Base-by-base conservation (phyloP, 1,140 invertebrate genomes). In the Pachyrhynchus sulphureomaculatus region DNA sequence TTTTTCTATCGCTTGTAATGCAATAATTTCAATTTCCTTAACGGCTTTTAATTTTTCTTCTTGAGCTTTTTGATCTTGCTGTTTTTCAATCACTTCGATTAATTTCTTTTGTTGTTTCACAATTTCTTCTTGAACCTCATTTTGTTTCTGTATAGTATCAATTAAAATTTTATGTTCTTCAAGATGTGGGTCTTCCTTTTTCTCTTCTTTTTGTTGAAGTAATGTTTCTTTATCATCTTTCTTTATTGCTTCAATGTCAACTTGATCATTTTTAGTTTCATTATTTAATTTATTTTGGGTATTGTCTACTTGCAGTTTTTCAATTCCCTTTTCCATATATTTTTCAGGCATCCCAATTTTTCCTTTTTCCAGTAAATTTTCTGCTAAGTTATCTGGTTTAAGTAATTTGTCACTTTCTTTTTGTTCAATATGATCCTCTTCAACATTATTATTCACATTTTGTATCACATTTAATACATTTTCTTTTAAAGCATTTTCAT, bases 61-160 rank as follows among this genome's bases (percentile, higher is more conserved):
- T 36, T 71, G 53, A 10, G 62, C 65, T 60, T 67, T 63, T 32
- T 68, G 56, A 36, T 67, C 47, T 24, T 68, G 57, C 29, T 73
- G 67, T 54, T 72, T 66, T 39, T 70, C 54, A 44, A 69, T 62
- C 17, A 62, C 68, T 59, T 70, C 67, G 13, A 68, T 56, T 23
- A 75, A 36, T 57, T 69, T 64, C 48, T 85, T 81, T 13, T 86
- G 78, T 68, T 79, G 66, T 72, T 77, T 66, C n/a, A 76, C 70
- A 64, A 78, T 66, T 48, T 78, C 69, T 39, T 75, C 71, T 54
- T 81, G 66, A 52, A 84, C 78, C 36, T 86, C 72, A 68, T 85
- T 78, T 32, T 80, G 76, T 62, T 81, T 73, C 60, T 84, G 79
- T 8, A 86, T 72, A 67, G 84, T 81, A 41, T 81, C 76, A 18